Base-by-base conservation (phyloP, 2,888 invertebrate genomes). In the Matsumyia berberina region DNA sequence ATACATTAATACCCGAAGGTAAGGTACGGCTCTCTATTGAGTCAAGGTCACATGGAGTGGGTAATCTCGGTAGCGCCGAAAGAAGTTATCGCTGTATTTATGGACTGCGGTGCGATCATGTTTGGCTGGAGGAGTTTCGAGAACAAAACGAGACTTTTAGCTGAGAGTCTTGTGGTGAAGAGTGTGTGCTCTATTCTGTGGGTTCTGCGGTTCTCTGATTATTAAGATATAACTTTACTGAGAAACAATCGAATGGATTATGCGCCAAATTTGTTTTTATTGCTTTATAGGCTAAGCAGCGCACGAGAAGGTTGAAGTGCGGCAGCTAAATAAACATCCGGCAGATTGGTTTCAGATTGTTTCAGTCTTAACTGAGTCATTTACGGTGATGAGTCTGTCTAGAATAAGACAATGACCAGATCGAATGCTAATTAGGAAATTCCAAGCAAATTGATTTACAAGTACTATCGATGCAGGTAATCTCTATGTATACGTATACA, bases 221-320 rank as follows among this genome's bases (percentile, higher is more conserved):
- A 66, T 53, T 66, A 51, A 66, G 51, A 53, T 51, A 39, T 66
- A 42, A 51, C 49, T 49, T 24, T 49, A 9, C 12, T 31, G 9
- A 37, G n/a, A 57, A 55, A 55, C 15, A 55, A 57, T 37, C 57
- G 17, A 19, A 57, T 39, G 37, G 33, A 15, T 55, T 55, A n/a
- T 55, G 53, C 33, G 24, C n/a, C 24, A 24, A 29, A 39, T 57
- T 57, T 37, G 12, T 37, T 37, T 57, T 57, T 29, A 57, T 57
- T 17, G 37, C 37, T 57, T 24, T 37, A 37, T 24, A 12, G 39
- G n/a, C 55, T 19, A 35, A 24, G 49, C 29, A 12, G n/a, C 15
- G 5, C 0, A 19, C 11, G n/a, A 11, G 39, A 12, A 24, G 5
- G 53, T 53, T 33, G 12, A 53, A 53, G 53, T 53, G 29, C 12